Evolutionary conservation across 1,140 invertebrate genomes (phyloP).

Genomic region (Pogonomyrmex californicus): DNA sequence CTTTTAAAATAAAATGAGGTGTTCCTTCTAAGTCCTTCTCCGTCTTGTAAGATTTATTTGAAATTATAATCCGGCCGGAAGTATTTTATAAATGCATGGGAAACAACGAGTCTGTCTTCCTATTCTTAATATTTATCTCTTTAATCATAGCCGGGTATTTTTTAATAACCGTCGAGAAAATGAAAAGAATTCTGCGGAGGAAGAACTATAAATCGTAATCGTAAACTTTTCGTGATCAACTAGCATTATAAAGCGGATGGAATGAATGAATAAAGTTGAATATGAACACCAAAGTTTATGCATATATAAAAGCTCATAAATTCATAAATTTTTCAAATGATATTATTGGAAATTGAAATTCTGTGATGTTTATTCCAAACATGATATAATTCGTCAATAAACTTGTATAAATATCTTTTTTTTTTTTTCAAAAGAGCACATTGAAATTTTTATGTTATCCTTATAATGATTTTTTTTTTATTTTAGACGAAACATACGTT

Average conservation of each 20-base stretch:
- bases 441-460: background rate
- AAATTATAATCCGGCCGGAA: slow-evolving; percentile 55
- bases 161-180: slow-evolving; percentile 26
- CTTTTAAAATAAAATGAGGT: slow-evolving; percentile 22
- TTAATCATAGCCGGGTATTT: slow-evolving; percentile 22
- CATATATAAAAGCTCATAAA: background rate
- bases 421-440: background rate
- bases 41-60: slow-evolving; percentile 31
- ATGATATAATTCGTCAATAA: slow-evolving; percentile 1
- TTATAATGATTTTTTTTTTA: background rate
- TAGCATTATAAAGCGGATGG: background rate
- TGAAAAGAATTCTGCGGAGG: slow-evolving; percentile 11
- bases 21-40: background rate
- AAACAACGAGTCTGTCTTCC: slow-evolving; percentile 28
- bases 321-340: background rate
- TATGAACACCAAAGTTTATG: background rate
- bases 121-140: slow-evolving; percentile 40
- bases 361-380: background rate
- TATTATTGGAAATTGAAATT: slow-evolving; percentile 6
- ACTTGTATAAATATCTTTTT: slow-evolving; percentile 6
- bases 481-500: background rate
- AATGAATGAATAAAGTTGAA: background rate
- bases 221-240: slow-evolving; percentile 26
- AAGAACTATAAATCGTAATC: slow-evolving; percentile 1
- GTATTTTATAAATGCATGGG: slow-evolving; percentile 51